Conservation (phyloP, 2,888 invertebrate species). For the Meteorus colon region DNA sequence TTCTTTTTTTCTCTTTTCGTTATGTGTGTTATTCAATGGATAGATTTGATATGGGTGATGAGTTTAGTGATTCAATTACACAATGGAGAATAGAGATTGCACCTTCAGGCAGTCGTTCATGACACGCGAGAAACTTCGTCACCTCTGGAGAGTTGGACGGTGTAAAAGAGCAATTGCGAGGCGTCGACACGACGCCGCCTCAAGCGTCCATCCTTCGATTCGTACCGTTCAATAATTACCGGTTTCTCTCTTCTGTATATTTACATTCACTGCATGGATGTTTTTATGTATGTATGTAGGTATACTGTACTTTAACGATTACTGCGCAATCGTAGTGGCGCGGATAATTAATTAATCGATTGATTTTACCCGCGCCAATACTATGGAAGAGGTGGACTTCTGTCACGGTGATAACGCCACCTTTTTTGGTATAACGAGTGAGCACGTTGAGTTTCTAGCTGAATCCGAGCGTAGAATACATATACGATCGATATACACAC, state of each 20-base stretch:
- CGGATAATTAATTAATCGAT: constrained; percentile 53
- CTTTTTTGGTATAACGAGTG: constrained; percentile 51
- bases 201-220: constrained; percentile 23
- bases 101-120: constrained; percentile 32
- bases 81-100: constrained; percentile 6
- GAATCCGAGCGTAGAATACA: constrained; percentile 17
- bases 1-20: neutral
- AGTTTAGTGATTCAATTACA: neutral
- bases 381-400: constrained; percentile 22
- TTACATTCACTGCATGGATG: constrained; percentile 23
- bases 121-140: constrained; percentile 36
- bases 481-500: constrained; percentile 32
- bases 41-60: neutral
- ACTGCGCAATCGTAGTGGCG: constrained; percentile 47
- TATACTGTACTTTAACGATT: constrained; percentile 30
- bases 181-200: constrained; percentile 26
- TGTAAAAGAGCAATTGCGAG: constrained; percentile 19
- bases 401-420: constrained; percentile 47
- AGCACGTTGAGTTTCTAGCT: constrained; percentile 30
- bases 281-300: neutral
- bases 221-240: constrained; percentile 28
- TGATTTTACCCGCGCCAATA: constrained; percentile 44
- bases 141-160: constrained; percentile 3
- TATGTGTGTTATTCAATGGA: neutral
- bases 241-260: constrained; percentile 13